Conservation (phyloP, 2,888 invertebrate species). For the Hypercompe scribonia region DNA sequence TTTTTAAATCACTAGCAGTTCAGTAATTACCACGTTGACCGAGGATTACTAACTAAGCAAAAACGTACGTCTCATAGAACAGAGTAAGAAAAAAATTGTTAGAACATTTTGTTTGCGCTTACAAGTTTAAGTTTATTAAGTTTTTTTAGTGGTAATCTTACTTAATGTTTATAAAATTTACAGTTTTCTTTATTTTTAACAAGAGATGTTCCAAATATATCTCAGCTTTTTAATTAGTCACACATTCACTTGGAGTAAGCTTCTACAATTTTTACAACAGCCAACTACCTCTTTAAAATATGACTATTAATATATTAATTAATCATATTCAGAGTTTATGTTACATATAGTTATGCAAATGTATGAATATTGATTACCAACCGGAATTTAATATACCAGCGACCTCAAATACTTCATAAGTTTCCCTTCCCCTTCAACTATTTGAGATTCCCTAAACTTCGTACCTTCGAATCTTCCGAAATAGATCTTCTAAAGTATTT, state of each 20-base stretch:
- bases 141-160: too few relatives aligned
- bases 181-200: too few relatives aligned
- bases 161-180: too few relatives aligned
- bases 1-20: too few relatives aligned
- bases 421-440: conserved; percentile 27
- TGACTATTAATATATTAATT: background rate
- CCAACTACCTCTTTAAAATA: background rate
- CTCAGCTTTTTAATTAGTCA: too few relatives aligned
- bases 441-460: conserved; percentile 26
- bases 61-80: background rate
- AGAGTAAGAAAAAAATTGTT: background rate
- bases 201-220: too few relatives aligned
- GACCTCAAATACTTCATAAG: conserved; percentile 48
- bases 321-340: conserved; percentile 26
- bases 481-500: conserved; percentile 14
- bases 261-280: background rate
- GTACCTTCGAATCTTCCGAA: conserved; percentile 21
- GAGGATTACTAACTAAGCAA: background rate
- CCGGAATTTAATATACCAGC: conserved; percentile 46
- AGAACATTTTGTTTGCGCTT: too few relatives aligned
- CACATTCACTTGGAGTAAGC: background rate
- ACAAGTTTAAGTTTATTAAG: too few relatives aligned
- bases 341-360: conserved; percentile 19
- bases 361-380: conserved; percentile 42
- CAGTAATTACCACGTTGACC: background rate